Conservation (phyloP, 2,888 invertebrate species). For the Mylabris sibirica region DNA sequence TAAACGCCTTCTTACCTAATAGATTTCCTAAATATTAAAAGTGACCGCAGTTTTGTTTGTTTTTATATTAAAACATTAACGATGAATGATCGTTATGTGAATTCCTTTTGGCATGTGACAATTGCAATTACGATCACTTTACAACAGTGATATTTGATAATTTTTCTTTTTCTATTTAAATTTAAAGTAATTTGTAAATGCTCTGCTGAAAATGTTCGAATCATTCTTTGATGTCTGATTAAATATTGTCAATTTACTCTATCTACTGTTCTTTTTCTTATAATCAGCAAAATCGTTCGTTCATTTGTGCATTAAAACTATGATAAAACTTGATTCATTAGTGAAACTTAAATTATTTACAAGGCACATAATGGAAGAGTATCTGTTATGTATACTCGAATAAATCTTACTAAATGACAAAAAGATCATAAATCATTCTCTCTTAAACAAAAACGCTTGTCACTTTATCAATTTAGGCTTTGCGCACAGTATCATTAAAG, state of each 20-base stretch:
- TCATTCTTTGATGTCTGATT: constrained; percentile 45
- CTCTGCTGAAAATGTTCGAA: constrained; percentile 41
- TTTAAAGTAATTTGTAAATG: constrained; percentile 43
- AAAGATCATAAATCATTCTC: constrained; percentile 17
- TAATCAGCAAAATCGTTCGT: constrained; percentile 15
- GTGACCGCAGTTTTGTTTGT: background rate
- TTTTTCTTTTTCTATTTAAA: constrained; percentile 36
- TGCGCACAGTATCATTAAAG: too few species aligned
- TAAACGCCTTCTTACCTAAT: background rate
- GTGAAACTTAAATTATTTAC: constrained; percentile 11
- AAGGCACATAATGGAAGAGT: constrained; percentile 1
- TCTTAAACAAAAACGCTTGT: background rate
- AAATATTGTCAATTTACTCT: constrained; percentile 37
- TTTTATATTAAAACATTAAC: background rate
- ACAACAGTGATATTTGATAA: constrained; percentile 30
- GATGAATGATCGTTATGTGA: constrained; percentile 16
- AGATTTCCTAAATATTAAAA: background rate
- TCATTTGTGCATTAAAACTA: constrained; percentile 22
- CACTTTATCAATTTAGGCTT: background rate
- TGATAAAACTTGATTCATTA: constrained; percentile 9
- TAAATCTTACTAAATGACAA: constrained; percentile 17
- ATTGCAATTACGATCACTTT: constrained; percentile 29
- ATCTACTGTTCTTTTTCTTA: constrained; percentile 6
- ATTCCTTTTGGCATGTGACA: constrained; percentile 22
- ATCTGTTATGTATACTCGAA: constrained; percentile 12